phyloP scores from a whole-genome alignment of 2,888 invertebrate species.

The Rhagonycha lutea region DNA sequence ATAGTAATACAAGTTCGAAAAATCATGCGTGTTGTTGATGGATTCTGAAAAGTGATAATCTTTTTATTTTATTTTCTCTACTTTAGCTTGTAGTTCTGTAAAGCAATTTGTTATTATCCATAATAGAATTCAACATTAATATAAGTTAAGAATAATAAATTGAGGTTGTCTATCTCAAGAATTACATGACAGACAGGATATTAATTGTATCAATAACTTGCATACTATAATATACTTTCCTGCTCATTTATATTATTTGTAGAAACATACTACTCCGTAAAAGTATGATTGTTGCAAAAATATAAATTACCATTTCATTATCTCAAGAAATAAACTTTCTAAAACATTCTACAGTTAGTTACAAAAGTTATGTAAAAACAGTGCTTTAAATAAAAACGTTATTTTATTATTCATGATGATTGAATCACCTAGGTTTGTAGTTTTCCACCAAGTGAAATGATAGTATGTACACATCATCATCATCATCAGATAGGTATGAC shows the following conservation, averaged over 20 bases:
- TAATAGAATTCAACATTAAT: neutral
- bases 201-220: neutral
- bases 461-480: neutral
- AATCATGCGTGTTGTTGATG: neutral
- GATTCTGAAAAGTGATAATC: neutral
- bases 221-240: neutral
- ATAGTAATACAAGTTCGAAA: neutral
- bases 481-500: neutral
- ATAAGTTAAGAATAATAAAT: neutral
- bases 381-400: neutral
- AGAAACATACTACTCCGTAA: neutral
- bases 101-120: neutral
- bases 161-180: neutral
- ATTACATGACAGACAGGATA: neutral
- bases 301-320: neutral
- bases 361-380: neutral
- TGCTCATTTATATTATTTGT: neutral
- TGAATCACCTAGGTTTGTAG: neutral
- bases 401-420: neutral
- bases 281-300: neutral
- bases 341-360: neutral
- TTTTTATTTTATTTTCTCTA: neutral
- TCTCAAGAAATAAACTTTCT: neutral
- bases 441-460: neutral
- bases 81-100: neutral